Conservation (phyloP, 2,888 invertebrate species). For the Julus scanicus region DNA sequence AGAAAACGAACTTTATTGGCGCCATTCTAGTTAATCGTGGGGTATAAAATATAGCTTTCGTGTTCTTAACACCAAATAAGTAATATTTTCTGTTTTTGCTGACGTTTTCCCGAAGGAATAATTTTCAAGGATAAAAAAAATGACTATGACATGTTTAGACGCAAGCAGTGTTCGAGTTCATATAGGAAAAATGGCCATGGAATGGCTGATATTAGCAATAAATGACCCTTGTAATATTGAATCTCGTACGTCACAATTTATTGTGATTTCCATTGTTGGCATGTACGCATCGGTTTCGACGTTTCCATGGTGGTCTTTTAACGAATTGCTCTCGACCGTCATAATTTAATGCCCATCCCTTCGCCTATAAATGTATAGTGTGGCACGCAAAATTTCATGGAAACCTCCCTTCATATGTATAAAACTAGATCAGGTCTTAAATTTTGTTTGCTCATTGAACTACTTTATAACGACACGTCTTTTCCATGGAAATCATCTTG, state of each 20-base stretch:
- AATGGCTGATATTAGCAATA: not conserved
- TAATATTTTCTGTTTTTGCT: too few species aligned
- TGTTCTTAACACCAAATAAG: too few species aligned
- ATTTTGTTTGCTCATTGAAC: conserved; percentile 3
- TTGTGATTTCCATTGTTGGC: not conserved
- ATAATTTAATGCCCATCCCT: not conserved
- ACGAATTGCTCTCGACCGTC: not conserved
- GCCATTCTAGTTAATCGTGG: too few species aligned
- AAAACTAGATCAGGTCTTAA: not conserved
- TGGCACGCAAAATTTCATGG: conserved; percentile 11
- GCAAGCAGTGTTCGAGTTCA: too few species aligned
- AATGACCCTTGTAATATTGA: not conserved
- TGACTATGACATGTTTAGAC: too few species aligned
- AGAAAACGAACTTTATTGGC: too few species aligned
- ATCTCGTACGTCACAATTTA: not conserved
- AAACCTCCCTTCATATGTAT: not conserved
- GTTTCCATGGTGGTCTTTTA: conserved; percentile 3
- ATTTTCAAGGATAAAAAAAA: too few species aligned
- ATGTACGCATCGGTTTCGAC: not conserved
- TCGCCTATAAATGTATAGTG: not conserved
- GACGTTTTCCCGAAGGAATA: too few species aligned
- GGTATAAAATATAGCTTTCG: too few species aligned
- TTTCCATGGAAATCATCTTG: conserved; percentile 11
- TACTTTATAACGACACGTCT: not conserved
- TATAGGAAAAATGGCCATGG: not conserved